Evolutionary conservation across 2,113 vertebrate genomes (phyloP), one percentile per base, ranked within the genome.

Genomic region (Misgurnus mizolepis): DNA sequence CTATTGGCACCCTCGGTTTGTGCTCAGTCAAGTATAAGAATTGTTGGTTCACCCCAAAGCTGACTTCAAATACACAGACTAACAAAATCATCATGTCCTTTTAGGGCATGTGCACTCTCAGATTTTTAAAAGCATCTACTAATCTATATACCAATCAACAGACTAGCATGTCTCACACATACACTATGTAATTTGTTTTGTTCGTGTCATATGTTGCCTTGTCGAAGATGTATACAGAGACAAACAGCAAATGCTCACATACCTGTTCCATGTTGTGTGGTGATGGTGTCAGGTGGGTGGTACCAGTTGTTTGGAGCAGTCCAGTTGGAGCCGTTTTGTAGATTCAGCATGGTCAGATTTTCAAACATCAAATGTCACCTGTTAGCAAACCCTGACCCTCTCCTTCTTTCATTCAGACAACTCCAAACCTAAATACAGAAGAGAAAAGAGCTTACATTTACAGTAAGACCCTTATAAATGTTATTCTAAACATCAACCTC

Each of bases 271-370:
- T 87, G 86, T 64, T 84, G 87, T 22, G 87, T 80, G 10, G 84
- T 79, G 68, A 91, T 80, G 60, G 85, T 64, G 82, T 76, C 85
- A 50, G 89, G 83, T 74, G 87, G 89, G 58, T 87, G 86, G 80
- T 93, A 92, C 91, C 91, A 93, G 81, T 86, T 88, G 73, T 86
- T 89, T 8, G 90, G 82, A 10, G 81, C 76, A 1, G 85, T 86
- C 91, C 91, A 93, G 85, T 82, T 82, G 41, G 86, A 83, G 18
- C 77, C 47, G 69, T 83, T 90, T 82, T 91, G 90, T 75, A 92
- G 85, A 76, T 93, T 93, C 72, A 93, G 76, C 91, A 93, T 93
- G 80, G 82, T 88, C 78, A 87, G 80, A 74, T 90, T 89, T 58
- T 91, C 88, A 79, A 88, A 88, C 87, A 88, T 89, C 27, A 75